Evolutionary conservation across 1,140 invertebrate species (phyloP), one percentile per base, ranked within the genome.

Genomic region (Ceratosolen fusciceps): DNA sequence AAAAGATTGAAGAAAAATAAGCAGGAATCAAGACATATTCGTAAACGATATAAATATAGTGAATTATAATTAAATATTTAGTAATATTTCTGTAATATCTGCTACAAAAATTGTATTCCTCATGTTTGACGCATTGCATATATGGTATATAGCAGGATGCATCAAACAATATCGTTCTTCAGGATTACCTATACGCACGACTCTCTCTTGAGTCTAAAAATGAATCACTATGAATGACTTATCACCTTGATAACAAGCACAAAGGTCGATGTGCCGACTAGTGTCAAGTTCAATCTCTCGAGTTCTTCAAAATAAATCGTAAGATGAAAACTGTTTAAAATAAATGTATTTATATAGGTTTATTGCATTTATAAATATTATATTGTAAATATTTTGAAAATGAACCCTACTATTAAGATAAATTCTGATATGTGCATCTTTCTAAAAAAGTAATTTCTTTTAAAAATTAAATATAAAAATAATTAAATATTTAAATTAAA

Each of bases 141-240:
- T 43, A 7, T 43, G 5, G 39, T 5, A 43, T 7, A 43, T 12
- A n/a, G 39, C 26, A 58, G 9, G 43, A 4, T 14, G 43, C 24
- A 29, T 49, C 26, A 7, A 3, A 7, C 67, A 12, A 1, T 39
- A 24, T 21, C 31, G 12, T 37, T 47, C 29, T 49, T 26, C 9
- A 34, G 9, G 31, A 3, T 24, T 56, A 37, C 7, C 26, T 54
- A 21, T 26, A 14, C 49, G 24, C 0, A 31, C 29, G 31, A 74
- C 72, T 56, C 56, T 62, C 56, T 54, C 21, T 31, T 8, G 19
- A n/a, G 39, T 79, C 81, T 82, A 84, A 83, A 84, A 84, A 84
- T 83, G 85, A 86, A 84, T 86, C 83, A 83, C 84, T 83, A 85
- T 86, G 85, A 88, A 88, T 88, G 87, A 88, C 86, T 87, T 87